Percentiles rank a stretch among this genome's conserved stretches.
Evolutionary conservation across 1,140 invertebrate species (phyloP).

Genomic region (Myzus persicae): DNA sequence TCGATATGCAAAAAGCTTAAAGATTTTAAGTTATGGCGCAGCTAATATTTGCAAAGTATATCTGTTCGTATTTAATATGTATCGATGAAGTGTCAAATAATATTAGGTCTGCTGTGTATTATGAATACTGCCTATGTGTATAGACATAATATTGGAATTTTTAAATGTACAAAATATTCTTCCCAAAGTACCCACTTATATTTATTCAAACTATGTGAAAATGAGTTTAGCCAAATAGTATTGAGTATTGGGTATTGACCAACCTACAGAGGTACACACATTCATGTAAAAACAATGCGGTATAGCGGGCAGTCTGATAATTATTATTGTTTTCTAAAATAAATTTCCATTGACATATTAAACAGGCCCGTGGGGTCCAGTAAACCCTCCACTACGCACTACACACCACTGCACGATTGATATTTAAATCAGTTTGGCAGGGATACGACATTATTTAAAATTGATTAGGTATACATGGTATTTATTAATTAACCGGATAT

Average conservation of each 20-base stretch:
- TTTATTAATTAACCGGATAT: background rate
- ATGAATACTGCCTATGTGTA: too few relatives aligned
- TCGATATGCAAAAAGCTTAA: too few relatives aligned
- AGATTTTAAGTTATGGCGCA: too few relatives aligned
- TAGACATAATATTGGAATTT: background rate
- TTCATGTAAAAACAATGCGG: background rate
- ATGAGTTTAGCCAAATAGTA: background rate
- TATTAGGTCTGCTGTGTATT: too few relatives aligned
- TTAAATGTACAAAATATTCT: too few relatives aligned
- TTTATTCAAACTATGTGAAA: background rate
- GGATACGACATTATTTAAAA: background rate
- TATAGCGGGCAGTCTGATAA: background rate
- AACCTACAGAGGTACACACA: background rate
- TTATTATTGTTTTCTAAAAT: constrained; percentile 15
- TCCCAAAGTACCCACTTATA: background rate
- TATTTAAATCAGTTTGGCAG: constrained; percentile 6
- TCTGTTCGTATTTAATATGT: too few relatives aligned
- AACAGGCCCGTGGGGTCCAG: background rate
- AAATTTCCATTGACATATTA: constrained; percentile 19
- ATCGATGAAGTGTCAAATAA: too few relatives aligned
- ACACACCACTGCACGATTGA: background rate
- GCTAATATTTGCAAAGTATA: too few relatives aligned
- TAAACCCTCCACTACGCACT: background rate
- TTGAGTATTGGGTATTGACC: background rate
- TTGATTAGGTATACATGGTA: background rate